Base-by-base conservation (phyloP, 2,797 vertebrate species). In the Chromobotia macracanthus region DNA sequence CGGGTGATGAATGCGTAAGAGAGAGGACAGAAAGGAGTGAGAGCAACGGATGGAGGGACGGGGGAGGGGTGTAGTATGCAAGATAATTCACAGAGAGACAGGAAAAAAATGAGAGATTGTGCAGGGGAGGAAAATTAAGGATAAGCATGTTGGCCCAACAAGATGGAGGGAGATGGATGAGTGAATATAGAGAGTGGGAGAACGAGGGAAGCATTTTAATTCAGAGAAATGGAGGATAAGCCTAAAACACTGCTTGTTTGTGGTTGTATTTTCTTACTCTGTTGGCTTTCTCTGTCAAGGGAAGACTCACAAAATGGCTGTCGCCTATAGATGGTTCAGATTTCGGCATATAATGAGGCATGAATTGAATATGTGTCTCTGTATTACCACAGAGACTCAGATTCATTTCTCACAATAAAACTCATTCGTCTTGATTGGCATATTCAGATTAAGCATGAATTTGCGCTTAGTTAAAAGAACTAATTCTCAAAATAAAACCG, bases 271-370 rank as follows among this genome's bases (percentile, higher is more conserved):
- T 78, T 71, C 19, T 6, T 51, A 25, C 10, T 61, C 16, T 61
- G 56, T 71, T 6, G 38, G 19, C 56, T 25, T 60, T 28, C 44
- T 63, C 4, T 5, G 28, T 78, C 4, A 19, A 71, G 67, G 55
- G 67, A 71, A 25, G 71, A 75, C 82, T 81, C 78, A 80, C 82
- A 84, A 84, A 88, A 86, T 85, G 81, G 82, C 82, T 80, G 80
- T 83, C 84, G 65, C 82, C 80, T 84, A 86, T 85, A 82, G 88
- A 89, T 86, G 80, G 74, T 73, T 87, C 83, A 82, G 71, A 60
- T 73, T 67, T 48, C 41, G 8, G 50, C 48, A 65, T 46, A 31
- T 58, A n/a, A 74, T 69, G 58, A 78, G 65, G 75, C 64, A 68
- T 25, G 28, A 44, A 66, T 75, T 50, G 35, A 46, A 53, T 13